phyloP scores from a whole-genome alignment of 2,797 vertebrate species.

The Mastacembelus armatus region DNA sequence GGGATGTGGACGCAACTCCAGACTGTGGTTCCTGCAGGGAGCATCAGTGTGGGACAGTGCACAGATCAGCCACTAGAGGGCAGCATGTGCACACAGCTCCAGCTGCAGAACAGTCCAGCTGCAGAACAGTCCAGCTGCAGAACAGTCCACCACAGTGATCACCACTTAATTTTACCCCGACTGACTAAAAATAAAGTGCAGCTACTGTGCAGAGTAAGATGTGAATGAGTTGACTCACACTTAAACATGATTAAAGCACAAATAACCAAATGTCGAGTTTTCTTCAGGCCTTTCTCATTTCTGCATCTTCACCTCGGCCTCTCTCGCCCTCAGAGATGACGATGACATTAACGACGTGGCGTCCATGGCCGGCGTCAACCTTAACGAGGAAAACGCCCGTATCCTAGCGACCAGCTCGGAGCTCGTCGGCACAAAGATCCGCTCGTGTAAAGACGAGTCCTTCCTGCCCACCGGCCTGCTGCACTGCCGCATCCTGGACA shows the following conservation, averaged over 20 bases:
- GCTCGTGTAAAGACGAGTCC: constrained; percentile 87
- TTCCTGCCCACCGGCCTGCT: constrained; percentile 84
- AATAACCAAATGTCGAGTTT: too few species aligned
- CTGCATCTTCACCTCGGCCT: background rate
- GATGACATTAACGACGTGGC: constrained; percentile 89
- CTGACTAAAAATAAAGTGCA: too few species aligned
- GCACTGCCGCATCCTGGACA: constrained; percentile 86
- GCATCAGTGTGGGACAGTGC: background rate
- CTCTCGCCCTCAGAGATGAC: constrained; percentile 79
- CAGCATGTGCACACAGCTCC: constrained; percentile 64
- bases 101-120: too few species aligned
- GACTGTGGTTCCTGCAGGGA: background rate
- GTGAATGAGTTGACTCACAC: too few species aligned
- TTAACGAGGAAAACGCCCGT: constrained; percentile 86
- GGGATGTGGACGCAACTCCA: background rate
- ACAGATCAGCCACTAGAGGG: constrained; percentile 81
- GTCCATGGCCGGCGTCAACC: constrained; percentile 88
- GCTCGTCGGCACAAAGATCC: constrained; percentile 85
- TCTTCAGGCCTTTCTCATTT: too few species aligned
- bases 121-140: too few species aligned
- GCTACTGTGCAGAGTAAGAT: too few species aligned
- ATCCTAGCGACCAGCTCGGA: constrained; percentile 87
- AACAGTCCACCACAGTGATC: too few species aligned
- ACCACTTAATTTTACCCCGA: too few species aligned
- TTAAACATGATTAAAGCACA: too few species aligned